These are phyloP conservation scores for Machimus rusticus DNA, from an alignment of 2,888 invertebrate genomes.

Conservation along the genomic window DNA sequence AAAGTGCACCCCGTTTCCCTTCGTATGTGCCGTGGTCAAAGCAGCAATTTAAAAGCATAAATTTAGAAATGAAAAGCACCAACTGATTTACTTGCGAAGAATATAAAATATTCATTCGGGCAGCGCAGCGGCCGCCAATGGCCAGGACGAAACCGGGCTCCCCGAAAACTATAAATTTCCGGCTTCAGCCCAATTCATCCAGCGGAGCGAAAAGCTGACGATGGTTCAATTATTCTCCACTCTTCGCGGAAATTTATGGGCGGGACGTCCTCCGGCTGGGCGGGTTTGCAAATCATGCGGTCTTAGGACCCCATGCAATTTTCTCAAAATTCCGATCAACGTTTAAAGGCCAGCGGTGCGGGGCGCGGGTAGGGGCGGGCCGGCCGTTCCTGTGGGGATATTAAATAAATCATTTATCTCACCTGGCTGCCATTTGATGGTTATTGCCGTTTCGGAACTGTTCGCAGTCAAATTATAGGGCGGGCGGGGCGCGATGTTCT, in stretches of 20 bases:
- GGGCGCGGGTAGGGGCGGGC: no score
- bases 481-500: slow-evolving; percentile 89
- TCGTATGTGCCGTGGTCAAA: background rate
- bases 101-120: background rate
- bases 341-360: no score
- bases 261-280: background rate
- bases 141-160: background rate
- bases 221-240: background rate
- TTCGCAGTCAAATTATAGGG: slow-evolving; percentile 86
- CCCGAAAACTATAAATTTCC: background rate
- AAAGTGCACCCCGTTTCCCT: background rate
- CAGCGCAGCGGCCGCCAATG: background rate
- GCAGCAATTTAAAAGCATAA: background rate
- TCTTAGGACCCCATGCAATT: background rate
- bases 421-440: slow-evolving; percentile 82
- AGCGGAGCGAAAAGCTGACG: background rate
- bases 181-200: background rate
- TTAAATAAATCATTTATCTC: slow-evolving; percentile 47
- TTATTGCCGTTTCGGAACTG: slow-evolving; percentile 74
- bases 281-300: background rate
- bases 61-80: background rate
- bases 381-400: background rate
- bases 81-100: background rate
- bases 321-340: background rate
- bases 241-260: background rate